A percentile compares a stretch with the other conserved stretches of the same genome.
phyloP scores from a whole-genome alignment of 2,888 invertebrate species.

The Marasmarcha lunaedactyla region DNA sequence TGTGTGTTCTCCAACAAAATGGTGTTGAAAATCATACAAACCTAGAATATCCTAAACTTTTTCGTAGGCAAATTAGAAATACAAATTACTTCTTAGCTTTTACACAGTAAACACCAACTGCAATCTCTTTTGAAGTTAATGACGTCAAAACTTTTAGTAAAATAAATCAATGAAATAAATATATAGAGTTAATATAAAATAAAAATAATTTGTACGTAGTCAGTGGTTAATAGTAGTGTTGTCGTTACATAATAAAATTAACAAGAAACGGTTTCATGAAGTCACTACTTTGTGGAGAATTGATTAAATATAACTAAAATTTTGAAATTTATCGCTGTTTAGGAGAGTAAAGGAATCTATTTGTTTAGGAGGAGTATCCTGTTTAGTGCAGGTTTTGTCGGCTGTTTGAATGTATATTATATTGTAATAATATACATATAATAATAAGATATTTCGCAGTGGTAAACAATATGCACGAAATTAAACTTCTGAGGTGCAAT shows the following conservation, averaged over 20 bases:
- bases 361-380: conserved; percentile 8
- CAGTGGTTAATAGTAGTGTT: conserved; percentile 62
- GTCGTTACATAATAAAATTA: conserved; percentile 48
- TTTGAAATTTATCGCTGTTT: conserved; percentile 22
- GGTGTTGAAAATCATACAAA: too few relatives aligned
- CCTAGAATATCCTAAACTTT: too few relatives aligned
- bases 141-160: conserved; percentile 34
- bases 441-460: conserved; percentile 7
- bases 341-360: conserved; percentile 12
- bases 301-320: conserved; percentile 12
- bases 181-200: conserved; percentile 36
- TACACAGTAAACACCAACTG: background rate
- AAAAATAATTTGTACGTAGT: conserved; percentile 60
- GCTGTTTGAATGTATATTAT: conserved; percentile 53
- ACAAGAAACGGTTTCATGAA: conserved; percentile 31
- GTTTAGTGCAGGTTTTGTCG: conserved; percentile 29
- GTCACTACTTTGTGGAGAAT: conserved; percentile 34
- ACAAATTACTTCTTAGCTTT: too few relatives aligned
- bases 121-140: conserved; percentile 31
- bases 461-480: conserved; percentile 12
- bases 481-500: conserved; percentile 35
- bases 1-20: too few relatives aligned
- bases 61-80: too few relatives aligned
- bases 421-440: conserved; percentile 27
- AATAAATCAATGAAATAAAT: conserved; percentile 42